Evolutionary conservation across 1,140 invertebrate species (phyloP), one percentile per base, ranked within the genome.

Genomic region (Tetragonula clypearis): DNA sequence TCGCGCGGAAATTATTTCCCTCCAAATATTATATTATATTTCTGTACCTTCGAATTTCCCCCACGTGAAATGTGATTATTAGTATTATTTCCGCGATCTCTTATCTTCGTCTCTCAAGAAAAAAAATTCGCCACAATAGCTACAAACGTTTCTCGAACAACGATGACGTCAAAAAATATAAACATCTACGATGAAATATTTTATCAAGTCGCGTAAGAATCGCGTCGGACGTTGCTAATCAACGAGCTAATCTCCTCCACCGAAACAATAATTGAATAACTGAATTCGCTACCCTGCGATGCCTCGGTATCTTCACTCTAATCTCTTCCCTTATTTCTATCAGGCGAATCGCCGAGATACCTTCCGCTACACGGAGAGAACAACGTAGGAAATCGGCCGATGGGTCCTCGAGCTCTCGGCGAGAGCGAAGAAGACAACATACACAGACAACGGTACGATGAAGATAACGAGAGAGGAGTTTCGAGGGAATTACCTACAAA

Each of bases 211-310:
- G 41, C 55, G 21, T n/a, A 49, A 62, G 30, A 30, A 26, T 58
- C 14, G 23, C 56, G 17, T 58, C 41, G 2, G 2, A 53, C 41
- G 17, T 5, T 41, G 53, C n/a, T n/a, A n/a, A 60, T 53, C 56
- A 15, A 55, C 58, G 9, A 11, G 26, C n/a, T n/a, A n/a, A 49
- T 82, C 19, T 19, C n/a, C 35, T 15, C 19, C 12, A 69, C 49
- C 53, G 53, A 30, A 56, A 78, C 77, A 72, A 62, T 84, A 79
- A 84, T 84, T 79, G 82, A 84, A 79, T 79, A 79, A 84, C 77
- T 79, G 68, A 79, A 72, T 79, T 21, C 56, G 11, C 30, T 21
- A 35, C 62, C 4, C 65, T 26, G 68, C 19, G 26, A 1, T 35
- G 35, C 35, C 35, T 1, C 2, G 26, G 19, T 56, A 4, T 65